These are phyloP conservation scores for Beroe ovata DNA, from an alignment of 37 sponge, comb jelly and placozoan species.

Conservation along the genomic window DNA sequence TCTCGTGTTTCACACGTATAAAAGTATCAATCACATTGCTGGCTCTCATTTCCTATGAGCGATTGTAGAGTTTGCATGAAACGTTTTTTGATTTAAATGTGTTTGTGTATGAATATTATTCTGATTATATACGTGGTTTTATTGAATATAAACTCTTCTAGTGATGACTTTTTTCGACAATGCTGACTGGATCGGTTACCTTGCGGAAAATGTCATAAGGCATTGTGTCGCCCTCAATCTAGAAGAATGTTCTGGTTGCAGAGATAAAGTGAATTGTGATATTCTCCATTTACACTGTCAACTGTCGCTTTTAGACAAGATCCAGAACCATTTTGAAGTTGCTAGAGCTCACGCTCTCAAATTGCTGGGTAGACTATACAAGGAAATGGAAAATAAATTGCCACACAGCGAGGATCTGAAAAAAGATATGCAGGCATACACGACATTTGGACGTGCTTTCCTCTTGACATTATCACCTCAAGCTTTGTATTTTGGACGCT, in stretches of 20 bases:
- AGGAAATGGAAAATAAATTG: not conserved
- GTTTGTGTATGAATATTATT: not conserved
- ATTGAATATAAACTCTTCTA: not conserved
- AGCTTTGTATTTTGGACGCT: not conserved
- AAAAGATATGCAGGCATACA: not conserved
- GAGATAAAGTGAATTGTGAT: slow-evolving; percentile 11
- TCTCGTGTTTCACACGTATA: no score
- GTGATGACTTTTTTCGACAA: slow-evolving; percentile 29
- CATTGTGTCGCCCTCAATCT: not conserved
- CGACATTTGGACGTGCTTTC: not conserved
- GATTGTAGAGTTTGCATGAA: not conserved
- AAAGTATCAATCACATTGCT: no score
- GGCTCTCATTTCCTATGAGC: not conserved
- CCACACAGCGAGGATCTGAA: slow-evolving; percentile 5
- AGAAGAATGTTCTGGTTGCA: not conserved
- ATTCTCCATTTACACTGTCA: slow-evolving; percentile 23
- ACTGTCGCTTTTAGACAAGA: slow-evolving; percentile 17
- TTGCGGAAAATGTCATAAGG: not conserved
- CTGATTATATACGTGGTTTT: not conserved
- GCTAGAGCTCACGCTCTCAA: not conserved
- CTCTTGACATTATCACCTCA: not conserved
- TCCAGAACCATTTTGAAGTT: slow-evolving; percentile 18
- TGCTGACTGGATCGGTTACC: slow-evolving; percentile 2
- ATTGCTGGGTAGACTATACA: not conserved
- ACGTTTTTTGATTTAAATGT: not conserved